Base-by-base conservation (phyloP, 1,140 invertebrate species). In the Eurosta solidaginis region DNA sequence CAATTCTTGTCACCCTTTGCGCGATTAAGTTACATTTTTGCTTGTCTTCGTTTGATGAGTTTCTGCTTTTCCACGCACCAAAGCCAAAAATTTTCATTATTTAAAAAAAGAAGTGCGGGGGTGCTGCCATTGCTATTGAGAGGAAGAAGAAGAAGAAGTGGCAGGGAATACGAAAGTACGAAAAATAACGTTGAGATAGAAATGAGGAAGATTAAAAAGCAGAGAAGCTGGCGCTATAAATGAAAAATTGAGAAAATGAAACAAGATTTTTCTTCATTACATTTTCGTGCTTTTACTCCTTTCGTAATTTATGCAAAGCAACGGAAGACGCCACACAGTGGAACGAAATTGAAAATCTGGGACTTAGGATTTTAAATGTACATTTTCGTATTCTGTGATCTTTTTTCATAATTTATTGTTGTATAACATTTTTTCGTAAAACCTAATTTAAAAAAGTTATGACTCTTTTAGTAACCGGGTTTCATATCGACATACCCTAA, bases 241-340 rank as follows among this genome's bases (percentile, higher is more conserved):
- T 17, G 12, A 33, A 40, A 33, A 68, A 68, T 33, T n/a, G 29
- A 14, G n/a, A 40, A 14, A 68, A 68, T 9, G 59, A 68, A 68
- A 40, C 45, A 68, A 68, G 22, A n/a, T n/a, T 33, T 9, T 52
- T 52, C 47, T 47, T 76, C 27, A 50, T 50, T 50, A 50, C 42
- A 40, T 22, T 63, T 63, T 54, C 33, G 3, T 25, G 9, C 50
- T 78, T 78, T 78, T 78, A 78, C 78, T 78, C 78, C 78, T 78
- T 78, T 78, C 78, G 78, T 78, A 78, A 76, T 78, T 76, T 78
- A 78, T 78, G 74, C 78, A 78, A 74, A 78, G 42, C 74, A 49
- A 52, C 77, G 68, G 63, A 33, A 40, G 29, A 68, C 27, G 7
- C 3, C n/a, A n/a, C n/a, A n/a, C n/a, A n/a, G n/a, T n/a, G n/a